Evolutionary conservation across 92 coral and sea anemone genomes (phyloP), one percentile per base, ranked within the genome.

Genomic region (Zoanthus gigantus): DNA sequence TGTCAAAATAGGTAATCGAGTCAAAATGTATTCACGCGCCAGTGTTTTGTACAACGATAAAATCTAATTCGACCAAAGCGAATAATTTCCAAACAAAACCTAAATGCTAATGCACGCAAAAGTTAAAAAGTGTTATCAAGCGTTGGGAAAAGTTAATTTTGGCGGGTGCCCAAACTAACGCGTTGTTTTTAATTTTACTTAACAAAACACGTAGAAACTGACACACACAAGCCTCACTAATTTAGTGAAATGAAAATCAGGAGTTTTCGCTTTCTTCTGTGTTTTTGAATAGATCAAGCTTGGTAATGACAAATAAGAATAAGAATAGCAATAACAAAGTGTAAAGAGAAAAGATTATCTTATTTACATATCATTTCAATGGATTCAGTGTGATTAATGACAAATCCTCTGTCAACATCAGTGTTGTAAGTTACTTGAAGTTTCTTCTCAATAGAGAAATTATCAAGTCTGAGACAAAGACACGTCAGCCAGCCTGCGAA

Each of bases 291-390:
- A 82, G 88, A 85, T 90, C 83, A 90, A 89, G 76, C 91, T 76
- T 87, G 92, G 87, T 92, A 91, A 94, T 91, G 94, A 92, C 90
- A 94, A 92, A 94, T 83, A 88, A 76, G 88, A 91, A 90, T 91
- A 86, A 77, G 94, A 82, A 90, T 87, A 88, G 93, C 89, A 91
- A 87, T 84, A 89, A 91, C 92, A 87, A 93, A 93, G 93, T 84
- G 95, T 76, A 58, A 88, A 90, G 87, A 88, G 80, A 88, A 66
- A 87, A 85, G 65, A 93, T 90, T 89, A 87, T 87, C 98, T 93
- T 93, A 95, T 95, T 95, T 95, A 89, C 94, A 89, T 93, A 95
- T 90, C 94, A 94, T 88, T 88, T 88, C 78, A 89, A 91, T 87
- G 90, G 84, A 77, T 86, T 76, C 66, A 78, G 85, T 72, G 90